Evolutionary conservation across 37 sponge, comb jelly and placozoan genomes (phyloP).

Genomic region (Aplysina aerophoba): DNA sequence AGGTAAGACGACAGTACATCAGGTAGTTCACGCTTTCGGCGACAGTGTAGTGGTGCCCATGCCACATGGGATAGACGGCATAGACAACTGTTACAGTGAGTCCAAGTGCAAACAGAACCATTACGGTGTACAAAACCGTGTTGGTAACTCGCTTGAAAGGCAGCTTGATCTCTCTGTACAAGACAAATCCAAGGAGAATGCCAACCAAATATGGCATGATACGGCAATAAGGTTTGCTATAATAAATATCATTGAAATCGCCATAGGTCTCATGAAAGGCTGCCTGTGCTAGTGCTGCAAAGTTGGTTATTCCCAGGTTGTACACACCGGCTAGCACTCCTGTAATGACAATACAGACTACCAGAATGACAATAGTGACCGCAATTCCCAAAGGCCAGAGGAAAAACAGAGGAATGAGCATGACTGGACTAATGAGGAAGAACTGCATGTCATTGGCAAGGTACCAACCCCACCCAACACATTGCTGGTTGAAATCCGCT

Average conservation of each 20-base stretch:
- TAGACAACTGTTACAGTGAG: constrained; percentile 44
- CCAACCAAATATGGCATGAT: constrained; percentile 83
- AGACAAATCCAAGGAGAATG: constrained; percentile 68
- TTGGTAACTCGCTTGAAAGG: constrained; percentile 21
- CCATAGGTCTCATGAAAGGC: not conserved
- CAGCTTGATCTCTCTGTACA: constrained; percentile 47
- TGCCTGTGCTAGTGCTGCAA: not conserved
- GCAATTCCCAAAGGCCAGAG: constrained; percentile 53
- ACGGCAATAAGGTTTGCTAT: constrained; percentile 76
- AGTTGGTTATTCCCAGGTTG: constrained; percentile 40
- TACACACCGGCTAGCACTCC: constrained; percentile 60
- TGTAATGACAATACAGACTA: constrained; percentile 28
- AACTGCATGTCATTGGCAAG: constrained; percentile 95
- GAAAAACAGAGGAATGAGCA: constrained; percentile 65
- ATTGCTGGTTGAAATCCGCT: constrained; percentile 43
- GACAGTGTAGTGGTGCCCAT: constrained; percentile 50
- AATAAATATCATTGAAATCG: constrained; percentile 34
- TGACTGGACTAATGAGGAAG: constrained; percentile 74
- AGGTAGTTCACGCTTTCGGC: constrained; percentile 73
- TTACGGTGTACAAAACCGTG: not conserved
- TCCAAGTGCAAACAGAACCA: constrained; percentile 46
- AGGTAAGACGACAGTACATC: constrained; percentile 60
- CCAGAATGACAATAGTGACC: constrained; percentile 9
- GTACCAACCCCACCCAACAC: constrained; percentile 90
- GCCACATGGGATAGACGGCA: constrained; percentile 58